Evolutionary conservation across 2,888 invertebrate species (phyloP).

Genomic region (Amitus sp.): DNA sequence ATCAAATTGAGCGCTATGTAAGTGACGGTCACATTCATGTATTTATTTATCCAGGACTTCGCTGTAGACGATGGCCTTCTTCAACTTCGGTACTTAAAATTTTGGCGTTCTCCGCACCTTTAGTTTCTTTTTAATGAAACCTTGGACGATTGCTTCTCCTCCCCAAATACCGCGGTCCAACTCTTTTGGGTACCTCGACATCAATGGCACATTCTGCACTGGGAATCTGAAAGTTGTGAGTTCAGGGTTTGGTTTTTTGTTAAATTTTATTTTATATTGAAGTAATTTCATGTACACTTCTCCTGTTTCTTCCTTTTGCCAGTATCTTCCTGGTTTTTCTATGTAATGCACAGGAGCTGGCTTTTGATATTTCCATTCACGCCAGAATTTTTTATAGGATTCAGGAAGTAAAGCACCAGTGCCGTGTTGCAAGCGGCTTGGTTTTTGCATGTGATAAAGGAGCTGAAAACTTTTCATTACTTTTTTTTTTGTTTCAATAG

Average conservation of each 20-base stretch:
- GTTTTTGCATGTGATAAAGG: constrained; percentile 12
- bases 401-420: constrained; percentile 77
- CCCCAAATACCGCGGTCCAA: constrained; percentile 92
- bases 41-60: constrained; percentile 88
- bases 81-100: constrained; percentile 88
- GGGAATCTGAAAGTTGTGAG: constrained; percentile 66
- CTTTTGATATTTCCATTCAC: constrained; percentile 80
- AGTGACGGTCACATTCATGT: constrained; percentile 86
- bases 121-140: constrained; percentile 47
- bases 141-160: constrained; percentile 93
- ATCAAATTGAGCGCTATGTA: constrained; percentile 84
- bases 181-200: constrained; percentile 81
- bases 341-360: constrained; percentile 76
- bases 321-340: constrained; percentile 79
- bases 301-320: constrained; percentile 77
- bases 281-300: constrained; percentile 69
- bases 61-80: constrained; percentile 85
- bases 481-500: background rate
- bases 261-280: background rate
- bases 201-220: constrained; percentile 81
- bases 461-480: background rate
- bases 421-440: constrained; percentile 63
- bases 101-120: constrained; percentile 77
- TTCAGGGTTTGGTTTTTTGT: background rate
- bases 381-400: constrained; percentile 87